A percentile compares a stretch with the other conserved stretches of the same genome.
Conservation (phyloP, 2,888 invertebrate species). For the Cryptus armator region DNA sequence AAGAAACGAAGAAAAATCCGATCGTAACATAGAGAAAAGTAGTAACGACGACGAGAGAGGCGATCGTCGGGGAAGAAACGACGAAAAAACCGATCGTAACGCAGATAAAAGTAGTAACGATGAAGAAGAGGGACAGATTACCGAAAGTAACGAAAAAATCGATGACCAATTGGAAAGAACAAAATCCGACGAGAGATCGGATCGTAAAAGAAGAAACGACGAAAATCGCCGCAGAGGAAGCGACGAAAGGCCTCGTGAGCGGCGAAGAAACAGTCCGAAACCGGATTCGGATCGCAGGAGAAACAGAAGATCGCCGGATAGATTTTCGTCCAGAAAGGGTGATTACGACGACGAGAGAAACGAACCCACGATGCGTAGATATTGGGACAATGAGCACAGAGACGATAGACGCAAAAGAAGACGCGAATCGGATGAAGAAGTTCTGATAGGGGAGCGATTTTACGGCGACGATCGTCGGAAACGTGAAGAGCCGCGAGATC, state of each 20-base stretch:
- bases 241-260: conserved; percentile 60
- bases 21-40: background rate
- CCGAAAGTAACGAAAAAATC: background rate
- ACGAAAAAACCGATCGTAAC: conserved; percentile 64
- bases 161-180: background rate
- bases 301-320: conserved; percentile 69
- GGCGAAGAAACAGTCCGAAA: conserved; percentile 54
- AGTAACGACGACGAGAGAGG: background rate
- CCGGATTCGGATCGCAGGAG: conserved; percentile 66
- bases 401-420: conserved; percentile 65
- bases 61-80: conserved; percentile 7
- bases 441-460: conserved; percentile 72
- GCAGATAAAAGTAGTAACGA: background rate
- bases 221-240: conserved; percentile 31
- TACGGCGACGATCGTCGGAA: conserved; percentile 71
- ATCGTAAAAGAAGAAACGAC: conserved; percentile 4
- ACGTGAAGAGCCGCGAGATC: conserved; percentile 39
- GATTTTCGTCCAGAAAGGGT: conserved; percentile 73
- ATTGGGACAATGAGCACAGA: conserved; percentile 72
- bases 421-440: conserved; percentile 69
- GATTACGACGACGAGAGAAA: conserved; percentile 60
- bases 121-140: conserved; percentile 37
- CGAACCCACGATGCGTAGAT: conserved; percentile 65
- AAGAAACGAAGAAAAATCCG: background rate
- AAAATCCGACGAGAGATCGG: background rate